Evolutionary conservation across 2,113 vertebrate genomes (phyloP).

Genomic region (Pluvialis apricaria): DNA sequence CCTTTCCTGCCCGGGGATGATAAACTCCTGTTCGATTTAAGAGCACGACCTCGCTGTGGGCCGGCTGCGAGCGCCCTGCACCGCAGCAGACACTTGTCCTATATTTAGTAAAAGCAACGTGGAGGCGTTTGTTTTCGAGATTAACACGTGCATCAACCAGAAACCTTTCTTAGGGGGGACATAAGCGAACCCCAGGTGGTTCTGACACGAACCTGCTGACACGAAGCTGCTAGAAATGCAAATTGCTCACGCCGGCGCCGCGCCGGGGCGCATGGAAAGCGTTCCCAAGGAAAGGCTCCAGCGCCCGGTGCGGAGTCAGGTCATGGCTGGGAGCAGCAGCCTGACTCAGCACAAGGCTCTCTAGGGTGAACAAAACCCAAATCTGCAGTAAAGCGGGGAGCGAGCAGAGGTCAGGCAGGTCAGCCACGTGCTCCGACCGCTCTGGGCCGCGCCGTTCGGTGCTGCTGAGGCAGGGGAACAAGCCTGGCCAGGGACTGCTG

Average conservation of each 20-base stretch:
- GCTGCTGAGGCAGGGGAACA: neutral
- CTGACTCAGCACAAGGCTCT: neutral
- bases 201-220: neutral
- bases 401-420: neutral
- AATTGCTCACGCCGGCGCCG: accelerated
- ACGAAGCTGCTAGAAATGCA: neutral
- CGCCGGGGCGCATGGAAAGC: accelerated
- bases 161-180: neutral
- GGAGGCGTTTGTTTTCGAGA: neutral
- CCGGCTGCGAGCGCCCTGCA: neutral
- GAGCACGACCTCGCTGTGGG: neutral
- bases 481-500: neutral
- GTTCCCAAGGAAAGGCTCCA: neutral
- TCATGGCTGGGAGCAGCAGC: accelerated
- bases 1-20: neutral
- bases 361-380: neutral
- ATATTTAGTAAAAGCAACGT: neutral
- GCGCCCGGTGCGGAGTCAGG: neutral
- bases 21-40: neutral
- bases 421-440: neutral
- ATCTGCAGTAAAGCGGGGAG: neutral
- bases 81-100: neutral
- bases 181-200: neutral
- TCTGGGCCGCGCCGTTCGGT: accelerated
- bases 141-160: neutral